Percentiles rank a stretch among this genome's conserved stretches.
Evolutionary conservation across 2,113 vertebrate genomes (phyloP).

Genomic region (Cygnus atratus): DNA sequence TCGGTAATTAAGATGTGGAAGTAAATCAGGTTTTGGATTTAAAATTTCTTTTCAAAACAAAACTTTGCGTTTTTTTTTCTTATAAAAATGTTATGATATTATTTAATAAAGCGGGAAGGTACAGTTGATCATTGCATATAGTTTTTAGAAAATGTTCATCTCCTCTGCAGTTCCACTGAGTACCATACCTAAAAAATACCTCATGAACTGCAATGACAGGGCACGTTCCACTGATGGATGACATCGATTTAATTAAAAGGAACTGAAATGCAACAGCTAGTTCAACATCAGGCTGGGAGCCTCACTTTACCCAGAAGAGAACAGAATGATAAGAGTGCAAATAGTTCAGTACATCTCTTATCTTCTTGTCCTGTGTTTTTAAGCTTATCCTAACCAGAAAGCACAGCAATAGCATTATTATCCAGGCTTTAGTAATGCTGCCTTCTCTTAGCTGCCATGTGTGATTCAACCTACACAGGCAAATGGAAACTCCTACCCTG

Average conservation of each 20-base stretch:
- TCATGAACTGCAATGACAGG: neutral
- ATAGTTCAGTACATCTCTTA: neutral
- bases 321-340: neutral
- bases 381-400: conserved; percentile 4
- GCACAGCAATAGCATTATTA: conserved; percentile 8
- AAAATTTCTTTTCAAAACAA: neutral
- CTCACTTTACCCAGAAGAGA: neutral
- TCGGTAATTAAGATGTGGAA: neutral
- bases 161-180: neutral
- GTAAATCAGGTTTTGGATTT: neutral
- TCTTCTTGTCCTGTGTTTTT: neutral
- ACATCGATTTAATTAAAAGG: neutral
- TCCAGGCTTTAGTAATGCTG: neutral
- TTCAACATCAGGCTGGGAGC: neutral
- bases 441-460: neutral
- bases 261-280: neutral
- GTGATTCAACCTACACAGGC: neutral
- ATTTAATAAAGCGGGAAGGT: neutral
- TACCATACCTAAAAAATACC: neutral
- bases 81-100: neutral
- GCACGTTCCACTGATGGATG: neutral
- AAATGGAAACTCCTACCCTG: neutral
- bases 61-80: neutral
- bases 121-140: neutral
- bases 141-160: neutral